A percentile compares a stretch with the other conserved stretches of the same genome.
Conservation (phyloP, 2,797 vertebrate genomes). For the Mormyrops attenuatus region DNA sequence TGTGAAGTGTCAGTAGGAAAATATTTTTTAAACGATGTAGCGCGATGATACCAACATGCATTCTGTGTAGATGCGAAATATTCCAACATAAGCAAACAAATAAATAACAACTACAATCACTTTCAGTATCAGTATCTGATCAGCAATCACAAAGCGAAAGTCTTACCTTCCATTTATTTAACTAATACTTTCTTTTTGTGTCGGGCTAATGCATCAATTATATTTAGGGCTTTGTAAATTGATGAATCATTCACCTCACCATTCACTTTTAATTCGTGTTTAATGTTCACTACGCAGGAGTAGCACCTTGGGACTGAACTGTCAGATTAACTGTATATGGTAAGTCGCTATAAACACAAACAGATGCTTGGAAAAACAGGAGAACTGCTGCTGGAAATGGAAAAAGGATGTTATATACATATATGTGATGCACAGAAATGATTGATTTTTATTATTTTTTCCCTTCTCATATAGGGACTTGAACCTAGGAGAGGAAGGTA, state of each 20-base stretch:
- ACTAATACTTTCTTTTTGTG: not conserved
- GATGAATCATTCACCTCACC: not conserved
- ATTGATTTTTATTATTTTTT: not conserved
- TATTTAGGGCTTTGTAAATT: not conserved
- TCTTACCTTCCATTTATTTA: not conserved
- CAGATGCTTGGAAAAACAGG: not conserved
- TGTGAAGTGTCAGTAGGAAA: not conserved
- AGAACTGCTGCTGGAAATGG: not conserved
- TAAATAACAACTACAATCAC: not conserved
- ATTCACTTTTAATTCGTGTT: not conserved
- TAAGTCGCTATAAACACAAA: not conserved
- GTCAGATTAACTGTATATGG: not conserved
- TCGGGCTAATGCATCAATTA: not conserved
- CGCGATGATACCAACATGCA: not conserved
- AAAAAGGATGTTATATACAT: not conserved
- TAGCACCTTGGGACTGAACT: not conserved
- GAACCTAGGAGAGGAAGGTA: not conserved
- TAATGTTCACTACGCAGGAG: not conserved
- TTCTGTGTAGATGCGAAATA: not conserved
- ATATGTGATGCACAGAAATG: not conserved
- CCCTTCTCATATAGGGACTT: not conserved
- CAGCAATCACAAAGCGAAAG: not conserved
- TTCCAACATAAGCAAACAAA: not conserved
- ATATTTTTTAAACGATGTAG: not conserved
- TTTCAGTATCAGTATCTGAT: not conserved